A percentile compares a stretch with the other conserved stretches of the same genome.
These are phyloP conservation scores for Nannoperca australis DNA, from an alignment of 2,797 vertebrate genomes.

Conservation along the genomic window DNA sequence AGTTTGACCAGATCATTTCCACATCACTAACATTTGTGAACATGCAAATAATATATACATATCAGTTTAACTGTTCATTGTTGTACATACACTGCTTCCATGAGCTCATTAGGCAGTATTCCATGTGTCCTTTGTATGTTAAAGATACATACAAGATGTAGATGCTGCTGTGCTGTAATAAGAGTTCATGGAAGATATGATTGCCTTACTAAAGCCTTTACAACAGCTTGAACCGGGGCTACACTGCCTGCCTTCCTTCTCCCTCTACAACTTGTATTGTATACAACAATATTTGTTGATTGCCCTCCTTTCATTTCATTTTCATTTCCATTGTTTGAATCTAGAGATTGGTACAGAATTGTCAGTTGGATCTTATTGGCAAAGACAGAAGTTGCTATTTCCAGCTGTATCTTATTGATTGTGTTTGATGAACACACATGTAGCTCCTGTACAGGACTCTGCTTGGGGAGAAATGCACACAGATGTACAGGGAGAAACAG, in stretches of 20 bases:
- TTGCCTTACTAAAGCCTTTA: neutral
- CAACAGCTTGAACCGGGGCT: conserved; percentile 18
- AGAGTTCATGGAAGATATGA: neutral
- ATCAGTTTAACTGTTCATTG: neutral
- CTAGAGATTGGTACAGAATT: conserved; percentile 4
- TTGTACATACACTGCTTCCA: neutral
- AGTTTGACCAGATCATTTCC: neutral
- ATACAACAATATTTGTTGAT: conserved; percentile 37
- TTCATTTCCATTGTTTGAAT: conserved; percentile 45
- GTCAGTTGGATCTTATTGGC: conserved; percentile 44
- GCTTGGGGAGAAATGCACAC: conserved; percentile 28
- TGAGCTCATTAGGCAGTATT: neutral
- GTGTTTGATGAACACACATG: conserved; percentile 69
- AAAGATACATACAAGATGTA: neutral
- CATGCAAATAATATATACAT: neutral
- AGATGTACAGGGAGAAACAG: conserved; percentile 23
- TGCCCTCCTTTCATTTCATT: conserved; percentile 39
- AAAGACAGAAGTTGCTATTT: conserved; percentile 54
- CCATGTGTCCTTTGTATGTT: neutral
- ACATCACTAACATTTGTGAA: neutral
- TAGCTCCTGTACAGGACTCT: conserved; percentile 15
- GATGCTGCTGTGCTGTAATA: conserved; percentile 6
- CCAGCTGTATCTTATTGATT: conserved; percentile 62
- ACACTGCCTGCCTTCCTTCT: neutral
- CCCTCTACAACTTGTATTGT: neutral